Evolutionary conservation across 2,888 invertebrate species (phyloP).

Genomic region (Macrosiphum euphorbiae): DNA sequence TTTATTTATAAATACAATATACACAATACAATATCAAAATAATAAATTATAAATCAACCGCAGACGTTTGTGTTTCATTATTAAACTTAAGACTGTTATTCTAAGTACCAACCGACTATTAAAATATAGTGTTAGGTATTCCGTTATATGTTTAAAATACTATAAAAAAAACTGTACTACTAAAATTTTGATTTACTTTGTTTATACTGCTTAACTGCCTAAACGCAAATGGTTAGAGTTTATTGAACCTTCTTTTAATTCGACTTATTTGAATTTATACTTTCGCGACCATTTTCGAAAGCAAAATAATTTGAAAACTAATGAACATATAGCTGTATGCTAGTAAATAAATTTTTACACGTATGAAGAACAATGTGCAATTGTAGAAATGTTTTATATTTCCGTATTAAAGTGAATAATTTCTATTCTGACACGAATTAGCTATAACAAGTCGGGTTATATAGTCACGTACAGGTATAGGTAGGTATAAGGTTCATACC

Average conservation of each 20-base stretch:
- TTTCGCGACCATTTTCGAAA: neutral
- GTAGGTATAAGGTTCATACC: neutral
- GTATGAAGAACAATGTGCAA: neutral
- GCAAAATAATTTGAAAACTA: neutral
- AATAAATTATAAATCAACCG: neutral
- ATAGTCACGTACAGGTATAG: slow-evolving; percentile 26
- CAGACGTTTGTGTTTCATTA: neutral
- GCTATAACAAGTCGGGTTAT: neutral
- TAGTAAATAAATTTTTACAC: slow-evolving; percentile 1
- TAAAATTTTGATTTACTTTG: neutral
- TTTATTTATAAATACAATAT: neutral
- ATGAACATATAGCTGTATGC: neutral
- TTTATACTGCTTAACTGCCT: neutral
- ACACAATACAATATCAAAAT: neutral
- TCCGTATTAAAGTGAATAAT: slow-evolving; percentile 31
- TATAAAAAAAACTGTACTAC: neutral
- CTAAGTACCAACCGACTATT: neutral
- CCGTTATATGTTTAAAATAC: neutral
- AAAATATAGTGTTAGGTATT: neutral
- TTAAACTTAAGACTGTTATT: neutral
- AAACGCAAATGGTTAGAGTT: neutral
- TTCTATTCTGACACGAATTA: slow-evolving; percentile 53
- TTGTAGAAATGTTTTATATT: slow-evolving; percentile 10
- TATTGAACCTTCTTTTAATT: slow-evolving; percentile 5
- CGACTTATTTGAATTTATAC: slow-evolving; percentile 6